Evolutionary conservation across 2,888 invertebrate genomes (phyloP).

Genomic region (Idaea biselata): DNA sequence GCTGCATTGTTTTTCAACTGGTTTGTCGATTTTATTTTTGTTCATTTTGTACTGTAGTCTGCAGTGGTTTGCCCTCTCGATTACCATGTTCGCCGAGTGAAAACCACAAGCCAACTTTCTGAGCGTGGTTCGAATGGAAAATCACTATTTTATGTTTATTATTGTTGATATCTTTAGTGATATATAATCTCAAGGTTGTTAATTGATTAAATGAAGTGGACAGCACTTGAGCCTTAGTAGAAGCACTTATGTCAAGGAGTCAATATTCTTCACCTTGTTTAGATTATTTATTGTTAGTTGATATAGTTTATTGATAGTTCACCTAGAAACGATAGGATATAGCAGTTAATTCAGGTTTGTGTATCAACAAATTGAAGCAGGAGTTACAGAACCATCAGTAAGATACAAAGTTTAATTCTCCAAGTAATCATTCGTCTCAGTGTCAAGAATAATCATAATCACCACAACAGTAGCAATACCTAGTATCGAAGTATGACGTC

Average conservation of each 20-base stretch:
- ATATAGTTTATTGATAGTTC: not conserved
- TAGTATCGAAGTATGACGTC: slow-evolving; percentile 9
- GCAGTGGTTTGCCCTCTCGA: slow-evolving; percentile 16
- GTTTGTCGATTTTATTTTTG: slow-evolving; percentile 27
- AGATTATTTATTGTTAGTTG: too few species aligned
- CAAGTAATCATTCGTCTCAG: not conserved
- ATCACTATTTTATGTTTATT: slow-evolving; percentile 9
- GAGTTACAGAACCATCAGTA: not conserved
- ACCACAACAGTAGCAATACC: not conserved
- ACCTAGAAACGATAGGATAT: not conserved
- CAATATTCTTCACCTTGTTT: slow-evolving; percentile 1
- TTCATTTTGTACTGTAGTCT: slow-evolving; percentile 20
- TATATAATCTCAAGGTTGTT: not conserved
- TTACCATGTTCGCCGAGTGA: slow-evolving; percentile 14
- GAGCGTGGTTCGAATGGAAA: slow-evolving; percentile 17
- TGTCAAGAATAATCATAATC: not conserved
- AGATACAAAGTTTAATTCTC: not conserved
- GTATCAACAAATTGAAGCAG: not conserved
- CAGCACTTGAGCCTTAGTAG: not conserved
- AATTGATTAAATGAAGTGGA: not conserved
- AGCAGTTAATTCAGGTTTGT: not conserved
- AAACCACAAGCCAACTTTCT: slow-evolving; percentile 26
- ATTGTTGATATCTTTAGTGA: not conserved
- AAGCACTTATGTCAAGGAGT: not conserved
- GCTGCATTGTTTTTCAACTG: slow-evolving; percentile 41